These are phyloP conservation scores for Uropsilus gracilis DNA, from an alignment of 2,113 vertebrate species.

Conservation along the genomic window DNA sequence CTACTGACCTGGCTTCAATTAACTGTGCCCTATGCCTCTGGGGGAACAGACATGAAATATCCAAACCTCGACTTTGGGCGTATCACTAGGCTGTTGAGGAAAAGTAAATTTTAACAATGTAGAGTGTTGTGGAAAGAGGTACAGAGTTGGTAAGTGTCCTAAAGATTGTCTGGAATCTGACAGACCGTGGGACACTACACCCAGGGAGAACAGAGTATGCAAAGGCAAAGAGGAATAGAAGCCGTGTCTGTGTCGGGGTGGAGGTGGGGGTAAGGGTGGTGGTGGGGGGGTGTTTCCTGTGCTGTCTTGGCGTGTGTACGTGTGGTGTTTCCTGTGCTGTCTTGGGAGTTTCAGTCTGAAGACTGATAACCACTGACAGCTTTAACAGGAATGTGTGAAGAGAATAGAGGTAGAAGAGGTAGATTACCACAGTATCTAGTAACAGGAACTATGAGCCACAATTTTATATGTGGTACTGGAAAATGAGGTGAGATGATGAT, in stretches of 20 bases:
- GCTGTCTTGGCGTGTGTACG: too few relatives aligned
- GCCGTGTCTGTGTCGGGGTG: not conserved
- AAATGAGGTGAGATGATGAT: not conserved
- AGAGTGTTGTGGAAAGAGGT: not conserved
- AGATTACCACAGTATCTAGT: not conserved
- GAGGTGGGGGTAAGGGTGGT: too few relatives aligned
- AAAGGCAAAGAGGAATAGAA: not conserved
- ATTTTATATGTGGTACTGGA: not conserved
- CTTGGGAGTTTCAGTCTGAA: not conserved
- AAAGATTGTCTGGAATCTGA: not conserved
- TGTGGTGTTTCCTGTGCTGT: not conserved
- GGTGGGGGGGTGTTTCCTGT: too few relatives aligned
- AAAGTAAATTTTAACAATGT: not conserved
- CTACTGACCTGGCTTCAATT: too few relatives aligned
- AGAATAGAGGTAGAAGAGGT: not conserved
- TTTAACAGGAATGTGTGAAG: slow-evolving; percentile 6
- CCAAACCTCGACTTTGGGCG: not conserved
- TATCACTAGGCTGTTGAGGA: not conserved
- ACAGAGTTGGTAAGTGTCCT: not conserved
- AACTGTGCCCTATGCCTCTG: not conserved
- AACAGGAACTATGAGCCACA: not conserved
- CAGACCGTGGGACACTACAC: not conserved
- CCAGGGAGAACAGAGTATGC: not conserved
- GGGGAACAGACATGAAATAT: not conserved
- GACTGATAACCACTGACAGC: not conserved